Evolutionary conservation across 2,797 vertebrate genomes (phyloP).

Genomic region (Mus caroli): DNA sequence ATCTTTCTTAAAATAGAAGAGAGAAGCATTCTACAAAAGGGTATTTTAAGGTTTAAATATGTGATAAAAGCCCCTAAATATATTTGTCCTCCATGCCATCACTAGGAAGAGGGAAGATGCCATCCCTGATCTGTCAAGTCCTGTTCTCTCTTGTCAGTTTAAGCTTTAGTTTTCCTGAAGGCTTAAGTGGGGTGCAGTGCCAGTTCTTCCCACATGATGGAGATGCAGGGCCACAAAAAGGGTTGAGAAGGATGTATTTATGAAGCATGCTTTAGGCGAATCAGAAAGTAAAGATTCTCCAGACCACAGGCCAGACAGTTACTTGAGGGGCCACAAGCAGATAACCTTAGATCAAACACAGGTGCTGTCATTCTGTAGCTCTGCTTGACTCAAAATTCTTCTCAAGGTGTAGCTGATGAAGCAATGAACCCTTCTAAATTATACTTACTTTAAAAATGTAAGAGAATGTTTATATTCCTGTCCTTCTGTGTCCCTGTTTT

Average conservation of each 20-base stretch:
- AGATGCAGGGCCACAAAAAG: slow-evolving; percentile 86
- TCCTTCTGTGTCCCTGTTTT: too few species aligned
- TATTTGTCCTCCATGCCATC: background rate
- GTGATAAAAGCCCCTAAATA: background rate
- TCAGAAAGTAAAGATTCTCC: background rate
- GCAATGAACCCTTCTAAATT: background rate
- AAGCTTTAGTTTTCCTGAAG: background rate
- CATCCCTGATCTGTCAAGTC: background rate
- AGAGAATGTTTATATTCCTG: too few species aligned
- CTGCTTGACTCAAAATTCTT: background rate
- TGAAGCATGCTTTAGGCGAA: background rate
- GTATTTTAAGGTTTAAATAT: background rate
- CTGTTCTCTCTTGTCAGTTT: fast-evolving
- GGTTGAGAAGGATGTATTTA: background rate
- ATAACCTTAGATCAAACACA: background rate
- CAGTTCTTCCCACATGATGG: slow-evolving; percentile 82
- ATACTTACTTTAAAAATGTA: background rate
- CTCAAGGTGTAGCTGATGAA: background rate
- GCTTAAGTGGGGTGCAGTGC: background rate
- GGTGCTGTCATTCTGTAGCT: background rate
- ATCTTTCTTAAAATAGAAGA: background rate
- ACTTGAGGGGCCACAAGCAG: background rate
- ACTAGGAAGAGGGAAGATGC: background rate
- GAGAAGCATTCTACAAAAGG: background rate
- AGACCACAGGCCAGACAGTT: background rate